Evolutionary conservation across 1,140 invertebrate genomes (phyloP), one percentile per base, ranked within the genome.

Genomic region (Hylaeus anthracinus): DNA sequence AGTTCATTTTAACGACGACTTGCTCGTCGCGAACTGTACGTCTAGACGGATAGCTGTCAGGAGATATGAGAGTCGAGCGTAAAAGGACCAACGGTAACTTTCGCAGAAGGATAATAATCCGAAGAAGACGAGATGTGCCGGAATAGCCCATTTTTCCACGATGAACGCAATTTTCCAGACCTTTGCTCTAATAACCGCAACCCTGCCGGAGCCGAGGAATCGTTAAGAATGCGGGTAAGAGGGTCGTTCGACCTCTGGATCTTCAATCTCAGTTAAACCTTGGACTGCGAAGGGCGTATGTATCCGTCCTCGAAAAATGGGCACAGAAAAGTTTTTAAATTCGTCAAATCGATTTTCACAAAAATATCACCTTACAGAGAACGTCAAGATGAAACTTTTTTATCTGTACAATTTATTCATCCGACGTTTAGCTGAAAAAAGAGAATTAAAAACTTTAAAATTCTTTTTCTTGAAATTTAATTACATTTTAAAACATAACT

Each of bases 151-250:
- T 55, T 69, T 75, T n/a, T 65, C 14, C 39, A 43, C 53, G 70
- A 82, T 58, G 58, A 83, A 74, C 45, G 67, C 69, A 75, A 83
- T 83, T 83, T 81, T 79, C 66, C 55, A 61, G 61, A 26, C 37
- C 37, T 53, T 71, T 53, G 55, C 55, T 56, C 55, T 72, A 63
- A 79, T 58, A 72, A 48, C 75, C 67, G 79, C 63, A 84, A 76
- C 43, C 64, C 15, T 41, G 51, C 4, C 9, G 55, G 41, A 61
- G 43, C 15, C 61, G 53, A 45, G n/a, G 39, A 65, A 77, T 76
- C 72, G 82, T 84, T 84, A 84, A 67, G 60, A 63, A 81, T 83
- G 55, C 9, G 53, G 61, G 60, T 67, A 72, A 48, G 61, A 72
- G 67, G 39, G 26, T 56, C 26, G 48, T 14, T 41, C 53, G 51